Conservation (phyloP, 2,888 invertebrate genomes). For the Furcula furcula region DNA sequence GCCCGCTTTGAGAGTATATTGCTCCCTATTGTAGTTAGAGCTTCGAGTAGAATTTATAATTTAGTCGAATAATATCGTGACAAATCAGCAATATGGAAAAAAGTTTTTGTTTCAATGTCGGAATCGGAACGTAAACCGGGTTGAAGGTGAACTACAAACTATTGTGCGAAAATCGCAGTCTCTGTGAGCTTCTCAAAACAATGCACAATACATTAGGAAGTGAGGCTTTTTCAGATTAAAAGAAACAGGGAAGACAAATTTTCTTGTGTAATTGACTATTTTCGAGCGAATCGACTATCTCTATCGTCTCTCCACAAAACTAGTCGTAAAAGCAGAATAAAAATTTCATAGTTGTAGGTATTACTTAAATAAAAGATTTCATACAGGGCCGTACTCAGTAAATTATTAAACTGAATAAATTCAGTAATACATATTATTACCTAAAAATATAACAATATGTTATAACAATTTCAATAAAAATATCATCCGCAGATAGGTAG, state of each 20-base stretch:
- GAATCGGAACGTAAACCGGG: slow-evolving; percentile 35
- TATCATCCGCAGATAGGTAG: too few relatives aligned
- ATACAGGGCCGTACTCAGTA: too few relatives aligned
- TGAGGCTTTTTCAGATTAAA: slow-evolving; percentile 13
- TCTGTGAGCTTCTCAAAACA: slow-evolving; percentile 13
- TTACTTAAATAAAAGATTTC: too few relatives aligned
- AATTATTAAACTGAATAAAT: too few relatives aligned
- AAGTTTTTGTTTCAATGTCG: slow-evolving; percentile 44
- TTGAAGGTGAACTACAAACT: slow-evolving; percentile 39
- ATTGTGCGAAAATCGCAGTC: slow-evolving; percentile 19
- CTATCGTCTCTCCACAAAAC: neutral
- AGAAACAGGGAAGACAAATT: slow-evolving; percentile 14
- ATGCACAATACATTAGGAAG: slow-evolving; percentile 26
- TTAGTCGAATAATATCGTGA: slow-evolving; percentile 31
- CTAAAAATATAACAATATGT: too few relatives aligned
- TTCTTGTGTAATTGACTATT: slow-evolving; percentile 4
- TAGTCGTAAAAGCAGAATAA: too few relatives aligned
- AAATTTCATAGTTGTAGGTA: too few relatives aligned
- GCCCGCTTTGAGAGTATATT: slow-evolving; percentile 43
- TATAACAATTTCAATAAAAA: too few relatives aligned
- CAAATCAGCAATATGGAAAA: slow-evolving; percentile 22
- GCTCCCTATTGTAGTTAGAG: slow-evolving; percentile 30
- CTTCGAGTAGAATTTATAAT: slow-evolving; percentile 28
- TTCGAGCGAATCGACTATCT: neutral
- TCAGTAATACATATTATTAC: too few relatives aligned